Conservation (phyloP, 2,113 vertebrate genomes). For the Oxygymnocypris stewartii region DNA sequence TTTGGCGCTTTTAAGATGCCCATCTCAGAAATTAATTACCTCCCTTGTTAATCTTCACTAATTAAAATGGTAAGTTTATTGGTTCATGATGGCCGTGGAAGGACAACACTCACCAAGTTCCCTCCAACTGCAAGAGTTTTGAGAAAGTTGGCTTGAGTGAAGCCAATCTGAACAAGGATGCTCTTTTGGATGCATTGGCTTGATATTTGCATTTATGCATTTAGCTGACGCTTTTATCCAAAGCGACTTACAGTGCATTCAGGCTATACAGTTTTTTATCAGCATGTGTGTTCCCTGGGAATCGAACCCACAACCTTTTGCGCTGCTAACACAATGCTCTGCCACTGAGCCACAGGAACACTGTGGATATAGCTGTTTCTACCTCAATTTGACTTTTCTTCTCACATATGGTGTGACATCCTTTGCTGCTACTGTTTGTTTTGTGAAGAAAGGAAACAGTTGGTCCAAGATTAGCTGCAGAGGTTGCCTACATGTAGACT, state of each 20-base stretch:
- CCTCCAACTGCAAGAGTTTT: constrained; percentile 18
- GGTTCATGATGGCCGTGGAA: constrained; percentile 35
- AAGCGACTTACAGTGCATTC: no score
- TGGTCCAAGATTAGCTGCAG: constrained; percentile 90
- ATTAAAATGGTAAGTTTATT: constrained; percentile 72
- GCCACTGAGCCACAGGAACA: no score
- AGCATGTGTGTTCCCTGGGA: no score
- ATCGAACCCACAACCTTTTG: no score
- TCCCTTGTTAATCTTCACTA: constrained; percentile 84
- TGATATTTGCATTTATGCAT: background rate
- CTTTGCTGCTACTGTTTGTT: constrained; percentile 44
- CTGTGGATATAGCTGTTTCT: background rate
- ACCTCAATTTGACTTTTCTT: background rate
- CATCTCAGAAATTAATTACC: constrained; percentile 84
- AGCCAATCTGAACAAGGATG: background rate
- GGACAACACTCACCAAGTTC: constrained; percentile 36
- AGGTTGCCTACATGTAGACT: constrained; percentile 90
- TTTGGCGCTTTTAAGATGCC: constrained; percentile 74
- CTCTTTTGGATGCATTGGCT: background rate
- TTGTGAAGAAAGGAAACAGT: constrained; percentile 64
- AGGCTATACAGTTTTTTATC: no score
- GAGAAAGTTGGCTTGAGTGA: constrained; percentile 6
- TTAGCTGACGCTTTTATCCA: no score
- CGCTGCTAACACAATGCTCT: no score
- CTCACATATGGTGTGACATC: background rate